A percentile compares a stretch with the other conserved stretches of the same genome.
Evolutionary conservation across 2,888 invertebrate genomes (phyloP).

Genomic region (Amblyteles armatorius): DNA sequence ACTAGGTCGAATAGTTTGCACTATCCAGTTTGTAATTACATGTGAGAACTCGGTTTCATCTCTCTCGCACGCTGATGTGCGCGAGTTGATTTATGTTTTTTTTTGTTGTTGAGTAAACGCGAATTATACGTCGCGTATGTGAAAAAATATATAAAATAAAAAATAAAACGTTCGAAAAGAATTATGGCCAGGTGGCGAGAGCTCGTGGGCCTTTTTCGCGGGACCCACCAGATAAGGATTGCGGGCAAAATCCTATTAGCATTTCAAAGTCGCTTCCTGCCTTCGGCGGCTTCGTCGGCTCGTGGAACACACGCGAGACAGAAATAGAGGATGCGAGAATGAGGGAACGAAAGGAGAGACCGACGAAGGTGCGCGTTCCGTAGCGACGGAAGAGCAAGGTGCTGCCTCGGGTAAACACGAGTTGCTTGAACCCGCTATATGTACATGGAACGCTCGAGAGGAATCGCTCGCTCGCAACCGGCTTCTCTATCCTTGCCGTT

Average conservation of each 20-base stretch:
- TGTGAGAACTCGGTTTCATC: background rate
- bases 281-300: constrained; percentile 47
- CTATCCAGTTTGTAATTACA: background rate
- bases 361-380: constrained; percentile 46
- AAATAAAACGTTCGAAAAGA: constrained; percentile 57
- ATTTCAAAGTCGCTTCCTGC: constrained; percentile 82
- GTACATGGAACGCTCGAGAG: constrained; percentile 40
- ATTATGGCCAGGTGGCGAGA: constrained; percentile 78
- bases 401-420: constrained; percentile 77
- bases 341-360: constrained; percentile 8
- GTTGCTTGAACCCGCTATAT: constrained; percentile 78
- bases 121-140: background rate
- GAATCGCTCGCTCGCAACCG: constrained; percentile 24
- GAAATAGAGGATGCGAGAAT: constrained; percentile 32
- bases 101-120: constrained; percentile 10
- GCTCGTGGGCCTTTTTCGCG: constrained; percentile 43
- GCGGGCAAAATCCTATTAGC: constrained; percentile 76
- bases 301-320: constrained; percentile 20
- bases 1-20: background rate
- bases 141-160: constrained; percentile 15
- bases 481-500: constrained; percentile 14
- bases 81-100: background rate
- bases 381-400: constrained; percentile 68
- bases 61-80: background rate
- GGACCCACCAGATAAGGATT: constrained; percentile 74